These are phyloP conservation scores for Diarsia mendica DNA, from an alignment of 2,888 invertebrate species.

Conservation along the genomic window DNA sequence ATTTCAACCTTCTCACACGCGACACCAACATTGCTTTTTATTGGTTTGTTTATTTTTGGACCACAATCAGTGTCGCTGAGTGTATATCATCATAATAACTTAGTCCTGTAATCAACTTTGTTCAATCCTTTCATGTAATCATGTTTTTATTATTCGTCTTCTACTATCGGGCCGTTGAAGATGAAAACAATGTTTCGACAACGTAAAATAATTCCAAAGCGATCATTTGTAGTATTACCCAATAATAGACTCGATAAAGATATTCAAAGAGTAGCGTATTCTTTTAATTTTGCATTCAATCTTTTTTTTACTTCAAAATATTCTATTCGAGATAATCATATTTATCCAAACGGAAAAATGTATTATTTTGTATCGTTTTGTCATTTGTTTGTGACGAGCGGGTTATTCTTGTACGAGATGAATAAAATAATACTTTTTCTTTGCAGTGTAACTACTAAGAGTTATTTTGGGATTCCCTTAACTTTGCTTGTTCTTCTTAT, in stretches of 20 bases:
- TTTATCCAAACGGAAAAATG: background rate
- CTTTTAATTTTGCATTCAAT: slow-evolving; percentile 3
- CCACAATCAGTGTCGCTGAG: background rate
- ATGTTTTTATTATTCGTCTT: too few species aligned
- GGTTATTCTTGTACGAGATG: background rate
- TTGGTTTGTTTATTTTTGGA: background rate
- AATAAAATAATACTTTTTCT: background rate
- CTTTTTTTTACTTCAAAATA: slow-evolving; percentile 4
- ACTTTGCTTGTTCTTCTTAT: background rate
- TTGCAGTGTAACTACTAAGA: fast-evolving
- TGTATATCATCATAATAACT: too few species aligned
- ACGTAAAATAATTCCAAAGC: too few species aligned
- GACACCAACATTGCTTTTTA: background rate
- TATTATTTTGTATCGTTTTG: background rate
- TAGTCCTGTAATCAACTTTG: too few species aligned
- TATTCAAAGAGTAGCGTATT: background rate
- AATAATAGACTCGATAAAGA: too few species aligned
- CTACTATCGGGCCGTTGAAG: too few species aligned
- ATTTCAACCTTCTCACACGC: background rate
- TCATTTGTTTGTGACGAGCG: background rate
- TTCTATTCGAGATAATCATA: background rate
- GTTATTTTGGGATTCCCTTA: fast-evolving
- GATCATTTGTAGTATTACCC: too few species aligned
- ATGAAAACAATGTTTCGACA: too few species aligned
- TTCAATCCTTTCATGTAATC: too few species aligned